A percentile compares a stretch with the other conserved stretches of the same genome.
Conservation (phyloP, 2,113 vertebrate species). For the Syngnathoides biaculeatus region DNA sequence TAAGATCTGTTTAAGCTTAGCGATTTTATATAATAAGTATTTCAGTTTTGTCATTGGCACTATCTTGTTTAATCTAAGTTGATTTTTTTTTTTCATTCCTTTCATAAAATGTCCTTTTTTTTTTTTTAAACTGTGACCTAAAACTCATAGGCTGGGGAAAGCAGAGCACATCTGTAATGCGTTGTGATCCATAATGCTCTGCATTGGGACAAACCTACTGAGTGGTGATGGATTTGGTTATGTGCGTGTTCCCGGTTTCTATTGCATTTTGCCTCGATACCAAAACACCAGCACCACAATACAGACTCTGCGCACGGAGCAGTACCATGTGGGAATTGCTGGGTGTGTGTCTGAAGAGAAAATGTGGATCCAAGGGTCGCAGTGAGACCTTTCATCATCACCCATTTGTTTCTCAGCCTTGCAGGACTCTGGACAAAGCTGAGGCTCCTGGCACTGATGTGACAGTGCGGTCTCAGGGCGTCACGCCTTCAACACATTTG, state of each 20-base stretch:
- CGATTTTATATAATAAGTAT: constrained; percentile 41
- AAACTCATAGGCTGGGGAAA: constrained; percentile 28
- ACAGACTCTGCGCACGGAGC: constrained; percentile 62
- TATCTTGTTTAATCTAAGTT: constrained; percentile 20
- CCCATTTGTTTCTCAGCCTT: constrained; percentile 69
- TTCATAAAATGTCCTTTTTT: background rate
- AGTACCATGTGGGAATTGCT: constrained; percentile 65
- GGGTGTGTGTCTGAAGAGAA: constrained; percentile 23
- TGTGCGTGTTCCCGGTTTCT: constrained; percentile 42
- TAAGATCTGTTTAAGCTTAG: constrained; percentile 15
- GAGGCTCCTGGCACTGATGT: constrained; percentile 53
- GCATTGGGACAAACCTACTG: constrained; percentile 62
- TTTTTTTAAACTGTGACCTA: constrained; percentile 28
- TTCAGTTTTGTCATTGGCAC: constrained; percentile 16
- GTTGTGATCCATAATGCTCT: constrained; percentile 52
- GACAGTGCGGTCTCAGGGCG: constrained; percentile 48
- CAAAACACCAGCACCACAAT: constrained; percentile 60
- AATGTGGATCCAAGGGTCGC: constrained; percentile 37
- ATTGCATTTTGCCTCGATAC: constrained; percentile 40
- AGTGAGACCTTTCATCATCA: constrained; percentile 49
- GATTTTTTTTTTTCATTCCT: constrained; percentile 39
- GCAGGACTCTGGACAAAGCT: constrained; percentile 56
- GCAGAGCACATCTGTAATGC: constrained; percentile 36
- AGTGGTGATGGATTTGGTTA: constrained; percentile 49
- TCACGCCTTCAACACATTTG: constrained; percentile 70